Evolutionary conservation across 2,888 invertebrate genomes (phyloP).

Genomic region (Marronus borbonicus): DNA sequence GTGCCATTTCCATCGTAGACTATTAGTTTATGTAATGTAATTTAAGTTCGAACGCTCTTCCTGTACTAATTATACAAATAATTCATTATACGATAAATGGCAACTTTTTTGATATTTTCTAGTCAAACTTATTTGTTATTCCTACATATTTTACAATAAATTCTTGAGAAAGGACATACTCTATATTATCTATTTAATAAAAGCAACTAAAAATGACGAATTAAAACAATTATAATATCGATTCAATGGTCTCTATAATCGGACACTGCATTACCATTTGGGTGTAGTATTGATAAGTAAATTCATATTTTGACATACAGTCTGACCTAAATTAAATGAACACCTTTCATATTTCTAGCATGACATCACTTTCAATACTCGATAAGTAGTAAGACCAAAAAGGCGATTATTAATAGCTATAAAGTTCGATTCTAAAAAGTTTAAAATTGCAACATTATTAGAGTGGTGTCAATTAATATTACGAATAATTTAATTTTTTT

Average conservation of each 20-base stretch:
- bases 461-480: too few relatives aligned
- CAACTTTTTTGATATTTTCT: not conserved
- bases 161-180: constrained; percentile 1
- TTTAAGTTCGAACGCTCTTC: not conserved
- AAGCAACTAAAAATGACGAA: not conserved
- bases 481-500: too few relatives aligned
- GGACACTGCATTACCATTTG: not conserved
- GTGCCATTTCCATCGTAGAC: constrained; percentile 7
- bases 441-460: too few relatives aligned
- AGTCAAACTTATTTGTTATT: not conserved
- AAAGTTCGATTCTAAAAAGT: too few relatives aligned
- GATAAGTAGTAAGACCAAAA: too few relatives aligned
- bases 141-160: not conserved
- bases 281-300: not conserved
- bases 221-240: too few relatives aligned
- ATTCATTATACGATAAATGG: not conserved
- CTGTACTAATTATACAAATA: not conserved
- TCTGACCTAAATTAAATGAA: constrained; percentile 2
- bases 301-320: not conserved
- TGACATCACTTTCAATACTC: too few relatives aligned
- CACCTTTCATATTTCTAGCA: too few relatives aligned
- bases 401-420: too few relatives aligned
- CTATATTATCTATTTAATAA: constrained; percentile 4
- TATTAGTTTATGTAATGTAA: not conserved
- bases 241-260: not conserved